Evolutionary conservation across 2,888 invertebrate species (phyloP).

Genomic region (Epinotia demarniana): DNA sequence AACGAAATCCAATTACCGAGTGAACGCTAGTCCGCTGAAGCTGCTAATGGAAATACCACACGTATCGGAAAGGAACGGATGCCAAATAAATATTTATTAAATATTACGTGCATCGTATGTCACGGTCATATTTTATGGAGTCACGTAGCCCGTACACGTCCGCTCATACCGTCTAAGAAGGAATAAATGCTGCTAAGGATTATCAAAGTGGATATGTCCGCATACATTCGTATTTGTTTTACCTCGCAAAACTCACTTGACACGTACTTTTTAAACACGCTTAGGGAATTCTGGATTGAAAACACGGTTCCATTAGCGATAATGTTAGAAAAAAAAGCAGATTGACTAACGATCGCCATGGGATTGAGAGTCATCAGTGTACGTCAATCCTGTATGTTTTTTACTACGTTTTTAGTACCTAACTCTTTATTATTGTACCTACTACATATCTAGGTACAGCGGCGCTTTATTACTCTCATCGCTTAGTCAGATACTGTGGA

Average conservation of each 20-base stretch:
- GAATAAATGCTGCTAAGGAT: constrained; percentile 30
- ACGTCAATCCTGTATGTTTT: neutral
- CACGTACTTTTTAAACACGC: constrained; percentile 12
- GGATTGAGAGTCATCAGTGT: neutral
- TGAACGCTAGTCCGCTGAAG: constrained; percentile 55
- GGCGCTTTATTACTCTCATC: neutral
- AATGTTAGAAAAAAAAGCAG: constrained; percentile 1
- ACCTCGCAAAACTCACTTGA: constrained; percentile 5
- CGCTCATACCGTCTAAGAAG: constrained; percentile 16
- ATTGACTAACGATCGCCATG: neutral
- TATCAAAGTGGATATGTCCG: constrained; percentile 26
- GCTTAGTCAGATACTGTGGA: neutral
- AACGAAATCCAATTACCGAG: constrained; percentile 69
- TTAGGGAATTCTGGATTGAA: neutral
- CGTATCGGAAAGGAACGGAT: constrained; percentile 60
- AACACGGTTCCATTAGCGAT: neutral
- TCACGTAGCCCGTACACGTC: constrained; percentile 38
- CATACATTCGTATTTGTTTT: constrained; percentile 17
- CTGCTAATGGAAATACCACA: constrained; percentile 59
- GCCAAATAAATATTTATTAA: constrained; percentile 79
- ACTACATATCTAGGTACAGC: neutral
- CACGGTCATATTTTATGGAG: constrained; percentile 48
- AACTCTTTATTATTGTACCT: neutral
- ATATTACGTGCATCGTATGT: constrained; percentile 66
- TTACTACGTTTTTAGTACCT: neutral